Evolutionary conservation across 2,797 vertebrate genomes (phyloP).

Genomic region (Falco rusticolus): DNA sequence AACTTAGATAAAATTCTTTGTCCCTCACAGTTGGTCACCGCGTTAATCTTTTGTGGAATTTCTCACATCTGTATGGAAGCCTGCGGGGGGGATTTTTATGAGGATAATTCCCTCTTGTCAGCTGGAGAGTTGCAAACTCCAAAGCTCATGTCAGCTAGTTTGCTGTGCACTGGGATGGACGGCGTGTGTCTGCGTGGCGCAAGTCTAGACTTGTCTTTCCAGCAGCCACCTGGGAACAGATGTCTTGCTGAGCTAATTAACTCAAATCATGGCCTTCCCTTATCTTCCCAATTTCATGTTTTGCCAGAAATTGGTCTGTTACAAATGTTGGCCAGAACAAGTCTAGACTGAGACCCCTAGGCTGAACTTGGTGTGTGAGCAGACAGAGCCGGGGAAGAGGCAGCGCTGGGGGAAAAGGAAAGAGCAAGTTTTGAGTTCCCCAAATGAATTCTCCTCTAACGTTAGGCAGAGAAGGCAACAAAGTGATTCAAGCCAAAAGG

Average conservation of each 20-base stretch:
- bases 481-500: not conserved
- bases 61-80: slow-evolving; percentile 30
- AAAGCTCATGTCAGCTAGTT: not conserved
- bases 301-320: not conserved
- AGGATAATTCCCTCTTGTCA: not conserved
- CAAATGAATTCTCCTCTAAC: not conserved
- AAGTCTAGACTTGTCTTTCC: not conserved
- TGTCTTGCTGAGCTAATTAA: not conserved
- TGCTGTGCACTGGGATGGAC: not conserved
- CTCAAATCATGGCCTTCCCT: not conserved
- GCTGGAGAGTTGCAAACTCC: not conserved
- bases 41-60: slow-evolving; percentile 50
- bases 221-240: not conserved
- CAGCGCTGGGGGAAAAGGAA: not conserved
- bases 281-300: not conserved
- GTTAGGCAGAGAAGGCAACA: not conserved
- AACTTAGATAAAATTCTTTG: slow-evolving; percentile 10
- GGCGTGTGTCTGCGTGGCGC: accelerated
- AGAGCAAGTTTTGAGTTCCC: accelerated
- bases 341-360: not conserved
- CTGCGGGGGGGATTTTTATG: slow-evolving; percentile 4
- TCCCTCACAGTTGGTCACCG: not conserved
- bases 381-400: not conserved
- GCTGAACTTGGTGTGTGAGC: not conserved
- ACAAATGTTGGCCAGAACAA: not conserved